Evolutionary conservation across 2,797 vertebrate species (phyloP).

Genomic region (Pangasius sanitwongsei): DNA sequence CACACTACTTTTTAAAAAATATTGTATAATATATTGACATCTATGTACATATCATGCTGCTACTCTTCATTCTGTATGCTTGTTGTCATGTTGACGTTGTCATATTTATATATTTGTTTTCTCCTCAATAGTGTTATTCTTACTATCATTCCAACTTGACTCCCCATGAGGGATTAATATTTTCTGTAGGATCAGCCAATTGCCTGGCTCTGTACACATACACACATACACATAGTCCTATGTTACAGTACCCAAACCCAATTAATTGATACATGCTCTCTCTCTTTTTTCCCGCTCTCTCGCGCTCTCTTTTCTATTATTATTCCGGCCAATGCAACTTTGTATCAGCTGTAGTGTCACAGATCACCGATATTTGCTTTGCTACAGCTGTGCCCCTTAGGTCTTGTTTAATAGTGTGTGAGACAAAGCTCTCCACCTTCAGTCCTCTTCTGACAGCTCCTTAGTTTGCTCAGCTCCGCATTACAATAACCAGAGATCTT

Average conservation of each 20-base stretch:
- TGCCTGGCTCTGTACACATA: neutral
- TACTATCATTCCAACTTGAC: neutral
- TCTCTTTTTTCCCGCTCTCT: neutral
- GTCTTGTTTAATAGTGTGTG: neutral
- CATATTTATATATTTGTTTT: neutral
- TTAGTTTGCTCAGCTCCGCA: neutral
- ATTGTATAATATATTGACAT: neutral
- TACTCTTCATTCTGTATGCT: neutral
- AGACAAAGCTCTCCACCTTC: neutral
- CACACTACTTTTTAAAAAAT: no score
- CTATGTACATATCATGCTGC: neutral
- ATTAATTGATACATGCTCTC: neutral
- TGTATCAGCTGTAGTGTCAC: neutral
- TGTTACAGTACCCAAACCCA: neutral
- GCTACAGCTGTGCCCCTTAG: neutral
- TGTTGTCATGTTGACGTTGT: neutral
- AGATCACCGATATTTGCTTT: neutral
- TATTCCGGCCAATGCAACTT: neutral
- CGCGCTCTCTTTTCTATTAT: neutral
- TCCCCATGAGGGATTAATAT: neutral
- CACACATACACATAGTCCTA: neutral
- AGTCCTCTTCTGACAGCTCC: neutral
- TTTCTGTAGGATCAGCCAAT: neutral
- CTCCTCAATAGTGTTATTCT: neutral
- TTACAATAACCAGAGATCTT: neutral